Base-by-base conservation (phyloP, 1,140 invertebrate genomes). In the Diachasmimorpha longicaudata region DNA sequence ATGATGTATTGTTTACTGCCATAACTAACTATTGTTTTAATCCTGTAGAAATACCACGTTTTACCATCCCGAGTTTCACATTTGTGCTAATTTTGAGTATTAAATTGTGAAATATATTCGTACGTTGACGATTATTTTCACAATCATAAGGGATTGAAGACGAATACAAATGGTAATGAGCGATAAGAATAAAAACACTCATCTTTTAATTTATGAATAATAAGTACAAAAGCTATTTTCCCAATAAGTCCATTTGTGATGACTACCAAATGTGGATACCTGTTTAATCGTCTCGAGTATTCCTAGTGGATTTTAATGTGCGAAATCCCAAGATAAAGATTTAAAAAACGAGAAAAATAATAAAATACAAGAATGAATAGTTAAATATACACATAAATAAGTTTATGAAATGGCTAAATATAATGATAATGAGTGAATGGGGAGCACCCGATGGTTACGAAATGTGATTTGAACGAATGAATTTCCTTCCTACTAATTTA, bases 171-270 rank as follows among this genome's bases (percentile, higher is more conserved):
- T 63, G 39, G n/a, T 66, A 31, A 19, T 72, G 68, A 80, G 68
- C 72, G 55, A 73, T 74, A 76, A 74, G 31, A 69, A 76, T 70
- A 52, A 75, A 44, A 67, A 71, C 44, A 70, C 55, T 71, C 74
- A 70, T 76, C 75, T 81, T 80, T 79, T 78, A 68, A 82, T 82
- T 80, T 69, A 72, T 78, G 37, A 79, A 80, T 76, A 83, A 86
- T 77, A 82, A 86, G 81, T 85, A 86, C 84, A 84, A 85, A 84
- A 81, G 72, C 79, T 82, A 85, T 81, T 83, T 83, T 82, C 76
- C 79, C 81, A 81, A 81, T 82, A 83, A 80, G 78, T 81, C 74
- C 72, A 76, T 86, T 63, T 81, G 80, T 81, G 81, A 85, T 83
- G 80, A 82, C 77, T 83, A 85, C 82, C 81, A 85, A 85, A 85